Conservation (phyloP, 2,888 invertebrate species). For the Helleia helle region DNA sequence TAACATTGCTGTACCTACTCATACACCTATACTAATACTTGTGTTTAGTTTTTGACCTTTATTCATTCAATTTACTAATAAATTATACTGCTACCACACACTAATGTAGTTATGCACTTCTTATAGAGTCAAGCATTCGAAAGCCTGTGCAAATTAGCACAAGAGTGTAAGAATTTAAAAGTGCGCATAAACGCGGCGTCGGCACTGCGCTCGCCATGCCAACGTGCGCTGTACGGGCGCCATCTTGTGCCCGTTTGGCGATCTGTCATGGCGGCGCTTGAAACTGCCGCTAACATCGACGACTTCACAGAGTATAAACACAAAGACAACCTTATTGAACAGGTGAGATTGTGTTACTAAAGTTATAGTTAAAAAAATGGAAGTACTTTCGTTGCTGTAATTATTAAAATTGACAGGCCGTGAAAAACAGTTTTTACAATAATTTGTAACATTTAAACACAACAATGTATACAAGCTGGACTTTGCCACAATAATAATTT, state of each 20-base stretch:
- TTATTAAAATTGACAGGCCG: no score
- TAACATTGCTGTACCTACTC: no score
- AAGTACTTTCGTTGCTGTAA: no score
- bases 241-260: slow-evolving; percentile 79
- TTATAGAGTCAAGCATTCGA: slow-evolving; percentile 77
- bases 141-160: slow-evolving; percentile 77
- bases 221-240: slow-evolving; percentile 76
- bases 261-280: slow-evolving; percentile 81
- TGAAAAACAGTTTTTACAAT: no score
- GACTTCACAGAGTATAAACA: slow-evolving; percentile 91
- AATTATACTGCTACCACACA: no score
- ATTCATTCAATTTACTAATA: no score
- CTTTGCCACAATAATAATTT: no score
- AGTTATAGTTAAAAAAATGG: not conserved
- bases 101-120: not conserved
- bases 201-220: slow-evolving; percentile 78
- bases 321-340: slow-evolving; percentile 88
- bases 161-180: slow-evolving; percentile 88
- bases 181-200: slow-evolving; percentile 90
- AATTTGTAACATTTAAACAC: no score
- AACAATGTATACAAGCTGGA: no score
- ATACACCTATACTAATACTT: no score
- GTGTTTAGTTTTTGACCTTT: no score
- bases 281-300: slow-evolving; percentile 83
- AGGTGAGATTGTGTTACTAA: slow-evolving; percentile 59